Conservation (phyloP, 2,113 vertebrate species). For the Hemibates koningsi region DNA sequence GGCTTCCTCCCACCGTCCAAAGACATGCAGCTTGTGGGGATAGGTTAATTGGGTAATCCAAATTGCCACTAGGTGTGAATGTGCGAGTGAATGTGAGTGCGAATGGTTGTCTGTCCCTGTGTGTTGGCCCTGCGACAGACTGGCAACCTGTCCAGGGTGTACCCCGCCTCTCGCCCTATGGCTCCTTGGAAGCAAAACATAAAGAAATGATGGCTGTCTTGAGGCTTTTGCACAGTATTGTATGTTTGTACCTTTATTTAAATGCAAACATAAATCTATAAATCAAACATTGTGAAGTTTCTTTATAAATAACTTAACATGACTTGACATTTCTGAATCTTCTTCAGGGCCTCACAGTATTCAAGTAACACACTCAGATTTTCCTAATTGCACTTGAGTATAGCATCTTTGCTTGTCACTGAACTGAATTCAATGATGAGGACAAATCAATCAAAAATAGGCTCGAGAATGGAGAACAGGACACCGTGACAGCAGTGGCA, state of each 20-base stretch:
- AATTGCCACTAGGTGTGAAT: neutral
- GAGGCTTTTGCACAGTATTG: neutral
- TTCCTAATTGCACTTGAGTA: neutral
- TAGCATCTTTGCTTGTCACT: neutral
- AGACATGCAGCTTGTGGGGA: neutral
- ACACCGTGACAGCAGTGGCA: neutral
- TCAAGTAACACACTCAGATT: neutral
- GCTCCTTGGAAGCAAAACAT: neutral
- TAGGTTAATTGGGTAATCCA: neutral
- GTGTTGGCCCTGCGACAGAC: neutral
- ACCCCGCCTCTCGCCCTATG: fast-evolving
- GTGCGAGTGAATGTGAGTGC: neutral
- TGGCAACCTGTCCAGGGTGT: neutral
- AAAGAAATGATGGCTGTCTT: neutral
- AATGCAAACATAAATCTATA: neutral
- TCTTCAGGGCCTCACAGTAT: neutral
- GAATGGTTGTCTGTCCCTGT: neutral
- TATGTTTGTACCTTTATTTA: neutral
- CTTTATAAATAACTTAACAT: neutral
- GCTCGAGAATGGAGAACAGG: neutral
- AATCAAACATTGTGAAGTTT: neutral
- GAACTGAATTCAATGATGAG: neutral
- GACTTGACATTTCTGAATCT: neutral
- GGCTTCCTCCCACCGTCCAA: fast-evolving
- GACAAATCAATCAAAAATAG: neutral